phyloP scores from a whole-genome alignment of 2,888 invertebrate genomes.

The Nycteola revayana region DNA sequence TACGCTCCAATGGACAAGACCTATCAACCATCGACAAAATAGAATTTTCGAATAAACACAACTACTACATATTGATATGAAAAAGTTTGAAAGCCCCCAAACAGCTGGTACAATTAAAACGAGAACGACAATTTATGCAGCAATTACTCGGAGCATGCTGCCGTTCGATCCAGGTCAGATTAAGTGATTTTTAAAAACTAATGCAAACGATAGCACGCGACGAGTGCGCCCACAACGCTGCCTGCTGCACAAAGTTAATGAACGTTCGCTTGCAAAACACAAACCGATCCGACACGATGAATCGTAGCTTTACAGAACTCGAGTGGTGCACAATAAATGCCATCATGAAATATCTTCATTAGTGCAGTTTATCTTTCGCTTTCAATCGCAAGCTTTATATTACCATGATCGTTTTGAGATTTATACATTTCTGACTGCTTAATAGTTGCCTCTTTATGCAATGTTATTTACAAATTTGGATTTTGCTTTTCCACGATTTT shows the following conservation, averaged over 20 bases:
- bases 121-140: constrained; percentile 71
- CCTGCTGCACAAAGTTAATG: constrained; percentile 62
- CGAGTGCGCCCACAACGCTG: constrained; percentile 50
- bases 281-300: constrained; percentile 39
- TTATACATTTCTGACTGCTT: too few species aligned
- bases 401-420: too few species aligned
- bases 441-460: too few species aligned
- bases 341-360: constrained; percentile 28
- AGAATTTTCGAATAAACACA: not conserved
- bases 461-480: too few species aligned
- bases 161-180: constrained; percentile 75
- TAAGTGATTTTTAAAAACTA: constrained; percentile 77
- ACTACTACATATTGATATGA: constrained; percentile 3
- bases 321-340: constrained; percentile 41
- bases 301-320: constrained; percentile 45
- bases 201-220: constrained; percentile 69
- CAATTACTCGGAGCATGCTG: constrained; percentile 70
- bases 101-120: constrained; percentile 60
- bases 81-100: constrained; percentile 16
- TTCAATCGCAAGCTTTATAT: too few species aligned
- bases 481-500: too few species aligned
- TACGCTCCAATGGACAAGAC: too few species aligned
- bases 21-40: not conserved
- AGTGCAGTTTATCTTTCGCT: constrained; percentile 11
- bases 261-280: constrained; percentile 51